phyloP scores from a whole-genome alignment of 2,797 vertebrate species.

The Xyrichtys novacula region DNA sequence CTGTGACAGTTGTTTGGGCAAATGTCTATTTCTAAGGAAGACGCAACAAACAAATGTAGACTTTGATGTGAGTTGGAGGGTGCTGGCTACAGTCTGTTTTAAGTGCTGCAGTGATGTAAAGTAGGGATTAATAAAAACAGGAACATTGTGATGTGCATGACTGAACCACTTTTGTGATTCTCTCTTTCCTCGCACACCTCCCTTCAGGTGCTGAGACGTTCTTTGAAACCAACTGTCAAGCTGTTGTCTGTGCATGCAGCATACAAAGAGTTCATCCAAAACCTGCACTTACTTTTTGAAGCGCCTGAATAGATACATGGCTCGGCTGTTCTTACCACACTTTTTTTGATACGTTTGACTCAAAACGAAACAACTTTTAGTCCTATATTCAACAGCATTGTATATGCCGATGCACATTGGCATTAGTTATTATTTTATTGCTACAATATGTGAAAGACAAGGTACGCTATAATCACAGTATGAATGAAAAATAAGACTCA shows the following conservation, averaged over 20 bases:
- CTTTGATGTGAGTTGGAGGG: slow-evolving; percentile 71
- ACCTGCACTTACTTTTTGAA: slow-evolving; percentile 68
- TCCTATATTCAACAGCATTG: slow-evolving; percentile 9
- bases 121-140: slow-evolving; percentile 84
- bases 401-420: background rate
- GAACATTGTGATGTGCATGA: slow-evolving; percentile 83
- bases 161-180: slow-evolving; percentile 83
- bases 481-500: slow-evolving; percentile 7
- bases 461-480: background rate
- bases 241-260: slow-evolving; percentile 81
- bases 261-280: slow-evolving; percentile 82
- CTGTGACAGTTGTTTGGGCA: slow-evolving; percentile 57
- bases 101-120: slow-evolving; percentile 77
- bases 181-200: slow-evolving; percentile 76
- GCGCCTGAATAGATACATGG: slow-evolving; percentile 57
- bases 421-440: slow-evolving; percentile 14
- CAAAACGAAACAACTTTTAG: slow-evolving; percentile 19
- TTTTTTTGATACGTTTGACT: slow-evolving; percentile 41
- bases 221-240: slow-evolving; percentile 88
- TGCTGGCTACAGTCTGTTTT: slow-evolving; percentile 70
- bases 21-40: slow-evolving; percentile 66
- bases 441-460: slow-evolving; percentile 4
- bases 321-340: slow-evolving; percentile 55
- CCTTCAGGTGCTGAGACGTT: slow-evolving; percentile 81
- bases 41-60: slow-evolving; percentile 67